Conservation (phyloP, 2,888 invertebrate species). For the Idaea dimidiata region DNA sequence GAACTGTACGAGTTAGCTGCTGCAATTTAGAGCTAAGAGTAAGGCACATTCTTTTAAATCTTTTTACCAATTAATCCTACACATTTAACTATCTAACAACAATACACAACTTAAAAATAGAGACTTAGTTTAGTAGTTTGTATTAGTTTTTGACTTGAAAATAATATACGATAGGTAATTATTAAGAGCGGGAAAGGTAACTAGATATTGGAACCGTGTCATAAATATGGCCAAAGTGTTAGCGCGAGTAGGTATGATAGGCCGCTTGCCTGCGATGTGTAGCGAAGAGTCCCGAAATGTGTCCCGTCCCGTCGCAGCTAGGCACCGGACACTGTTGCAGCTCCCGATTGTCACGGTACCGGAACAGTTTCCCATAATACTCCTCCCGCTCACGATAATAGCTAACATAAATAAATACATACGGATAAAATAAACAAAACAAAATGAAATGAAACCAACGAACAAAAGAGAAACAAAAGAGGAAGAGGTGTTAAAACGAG, state of each 20-base stretch:
- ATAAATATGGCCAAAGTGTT: background rate
- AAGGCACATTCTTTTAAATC: too few species aligned
- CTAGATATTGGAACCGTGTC: too few species aligned
- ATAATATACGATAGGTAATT: too few species aligned
- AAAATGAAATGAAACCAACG: slow-evolving; percentile 44
- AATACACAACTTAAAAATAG: too few species aligned
- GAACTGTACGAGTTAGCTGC: too few species aligned
- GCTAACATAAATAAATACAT: slow-evolving; percentile 59
- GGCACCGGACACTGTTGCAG: slow-evolving; percentile 90
- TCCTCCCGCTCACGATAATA: slow-evolving; percentile 66
- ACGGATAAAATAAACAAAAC: slow-evolving; percentile 32
- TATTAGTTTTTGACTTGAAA: too few species aligned
- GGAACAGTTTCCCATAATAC: slow-evolving; percentile 68
- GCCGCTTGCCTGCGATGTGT: slow-evolving; percentile 91
- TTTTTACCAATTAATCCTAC: too few species aligned
- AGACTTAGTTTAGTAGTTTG: too few species aligned
- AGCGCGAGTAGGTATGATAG: slow-evolving; percentile 41
- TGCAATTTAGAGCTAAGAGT: too few species aligned
- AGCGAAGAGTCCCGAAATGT: slow-evolving; percentile 93
- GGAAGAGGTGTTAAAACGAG: slow-evolving; percentile 21
- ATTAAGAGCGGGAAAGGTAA: too few species aligned
- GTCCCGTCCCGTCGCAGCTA: slow-evolving; percentile 92
- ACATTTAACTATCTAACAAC: too few species aligned
- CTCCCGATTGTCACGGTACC: slow-evolving; percentile 86
- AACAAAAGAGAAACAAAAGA: slow-evolving; percentile 27